Base-by-base conservation (phyloP, 2,888 invertebrate genomes). In the Ellobium chinense region DNA sequence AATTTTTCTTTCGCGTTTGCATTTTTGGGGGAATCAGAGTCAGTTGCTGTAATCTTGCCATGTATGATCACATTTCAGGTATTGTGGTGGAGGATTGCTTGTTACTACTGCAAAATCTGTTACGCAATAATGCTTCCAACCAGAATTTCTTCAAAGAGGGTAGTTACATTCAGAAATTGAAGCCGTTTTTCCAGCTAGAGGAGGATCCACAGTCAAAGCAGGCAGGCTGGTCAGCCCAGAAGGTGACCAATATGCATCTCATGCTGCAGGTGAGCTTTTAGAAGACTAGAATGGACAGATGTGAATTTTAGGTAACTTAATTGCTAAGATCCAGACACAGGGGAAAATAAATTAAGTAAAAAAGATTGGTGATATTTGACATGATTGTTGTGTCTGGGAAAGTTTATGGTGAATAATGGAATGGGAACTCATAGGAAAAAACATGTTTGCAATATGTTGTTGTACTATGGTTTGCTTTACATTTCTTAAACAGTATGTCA, bases 81-180 rank as follows among this genome's bases (percentile, higher is more conserved):
- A 98, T 99, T 77, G 97, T 99, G 0, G 99, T 99, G 0, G 99
- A 99, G 94, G 99, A 99, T 93, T 99, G 99, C 92, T 94, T 99
- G 2, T 94, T 97, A 62, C 94, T 99, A 2, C 96, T 99, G 95
- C 93, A 98, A 78, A 99, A 98, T 94, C 94, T 99, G 75, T 93
- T 99, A 21, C 96, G 96, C 91, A 98, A 98, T 90, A 99, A 99
- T 92, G 95, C 97, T 21, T 98, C 98, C 88, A 99, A 99, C 93
- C 99, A 99, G 86, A 98, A 98, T 92, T 98, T 99, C 91, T 99
- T 99, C 92, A 97, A 98, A 93, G 99, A 99, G 94, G 98, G 98
- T 74, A 97, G 97, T 90, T 98, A 97, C 89, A 97, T 99, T 86
- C 97, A 98, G 91, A 95, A 95, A 84, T 94, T 99, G 90, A 94